phyloP scores from a whole-genome alignment of 2,113 vertebrate genomes.

The Baryphthengus martii region DNA sequence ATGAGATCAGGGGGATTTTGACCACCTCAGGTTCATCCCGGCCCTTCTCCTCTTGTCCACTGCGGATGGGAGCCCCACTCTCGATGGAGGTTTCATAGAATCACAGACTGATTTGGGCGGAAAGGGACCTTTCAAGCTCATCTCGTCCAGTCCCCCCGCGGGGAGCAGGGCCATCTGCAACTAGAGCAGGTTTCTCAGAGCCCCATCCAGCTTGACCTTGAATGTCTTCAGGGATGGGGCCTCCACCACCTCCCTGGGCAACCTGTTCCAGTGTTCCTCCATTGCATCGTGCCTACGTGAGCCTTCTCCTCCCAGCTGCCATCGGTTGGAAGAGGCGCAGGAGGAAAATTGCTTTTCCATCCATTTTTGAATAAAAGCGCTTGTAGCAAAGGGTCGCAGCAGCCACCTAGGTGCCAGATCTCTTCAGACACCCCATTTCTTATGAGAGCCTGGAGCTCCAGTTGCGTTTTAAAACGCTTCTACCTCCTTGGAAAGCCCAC shows the following conservation, averaged over 20 bases:
- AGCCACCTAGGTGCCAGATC: neutral
- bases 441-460: neutral
- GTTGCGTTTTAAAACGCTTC: neutral
- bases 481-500: neutral
- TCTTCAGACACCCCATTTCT: neutral
- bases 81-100: neutral
- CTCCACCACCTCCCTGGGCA: too few relatives aligned
- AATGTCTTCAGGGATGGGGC: too few relatives aligned
- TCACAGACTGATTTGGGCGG: too few relatives aligned
- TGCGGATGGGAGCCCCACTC: neutral
- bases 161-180: too few relatives aligned
- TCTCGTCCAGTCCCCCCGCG: too few relatives aligned
- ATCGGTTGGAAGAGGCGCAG: too few relatives aligned
- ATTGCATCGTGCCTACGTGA: too few relatives aligned
- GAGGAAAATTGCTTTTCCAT: neutral
- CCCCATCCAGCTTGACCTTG: too few relatives aligned
- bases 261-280: too few relatives aligned
- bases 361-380: neutral
- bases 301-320: too few relatives aligned
- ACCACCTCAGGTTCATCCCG: neutral
- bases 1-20: neutral
- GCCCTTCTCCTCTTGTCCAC: neutral
- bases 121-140: too few relatives aligned
- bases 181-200: too few relatives aligned
- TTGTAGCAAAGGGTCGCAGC: rapidly evolving